A percentile compares a stretch with the other conserved stretches of the same genome.
Conservation (phyloP, 2,113 vertebrate species). For the Morphnarchus princeps region DNA sequence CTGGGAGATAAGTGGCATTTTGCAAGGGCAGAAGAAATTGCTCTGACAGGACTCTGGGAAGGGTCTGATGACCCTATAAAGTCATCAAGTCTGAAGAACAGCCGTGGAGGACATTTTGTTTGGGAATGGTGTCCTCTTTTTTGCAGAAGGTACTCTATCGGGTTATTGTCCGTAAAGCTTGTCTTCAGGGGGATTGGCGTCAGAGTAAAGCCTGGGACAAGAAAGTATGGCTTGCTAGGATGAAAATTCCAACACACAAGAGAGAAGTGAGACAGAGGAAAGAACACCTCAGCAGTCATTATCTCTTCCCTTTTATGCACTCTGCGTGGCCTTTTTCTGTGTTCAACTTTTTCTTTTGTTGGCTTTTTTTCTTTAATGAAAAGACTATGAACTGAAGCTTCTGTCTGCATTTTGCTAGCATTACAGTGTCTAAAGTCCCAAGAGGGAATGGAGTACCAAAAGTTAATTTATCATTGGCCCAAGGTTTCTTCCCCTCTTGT, state of each 20-base stretch:
- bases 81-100: background rate
- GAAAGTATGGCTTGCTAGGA: background rate
- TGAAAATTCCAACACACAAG: background rate
- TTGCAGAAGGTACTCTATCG: background rate
- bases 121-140: background rate
- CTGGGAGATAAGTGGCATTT: background rate
- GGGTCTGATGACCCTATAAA: background rate
- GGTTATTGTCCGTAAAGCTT: background rate
- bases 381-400: background rate
- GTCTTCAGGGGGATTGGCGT: background rate
- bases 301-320: background rate
- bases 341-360: background rate
- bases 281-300: background rate
- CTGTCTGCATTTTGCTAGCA: background rate
- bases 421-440: background rate
- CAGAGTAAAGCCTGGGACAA: background rate
- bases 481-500: background rate
- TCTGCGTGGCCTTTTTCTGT: background rate
- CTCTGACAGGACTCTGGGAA: background rate
- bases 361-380: background rate
- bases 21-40: background rate
- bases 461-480: constrained; percentile 3
- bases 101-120: background rate
- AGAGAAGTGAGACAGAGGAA: background rate
- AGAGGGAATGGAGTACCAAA: background rate